Evolutionary conservation across 1,140 invertebrate genomes (phyloP).

Genomic region (Acromyrmex echinatior): DNA sequence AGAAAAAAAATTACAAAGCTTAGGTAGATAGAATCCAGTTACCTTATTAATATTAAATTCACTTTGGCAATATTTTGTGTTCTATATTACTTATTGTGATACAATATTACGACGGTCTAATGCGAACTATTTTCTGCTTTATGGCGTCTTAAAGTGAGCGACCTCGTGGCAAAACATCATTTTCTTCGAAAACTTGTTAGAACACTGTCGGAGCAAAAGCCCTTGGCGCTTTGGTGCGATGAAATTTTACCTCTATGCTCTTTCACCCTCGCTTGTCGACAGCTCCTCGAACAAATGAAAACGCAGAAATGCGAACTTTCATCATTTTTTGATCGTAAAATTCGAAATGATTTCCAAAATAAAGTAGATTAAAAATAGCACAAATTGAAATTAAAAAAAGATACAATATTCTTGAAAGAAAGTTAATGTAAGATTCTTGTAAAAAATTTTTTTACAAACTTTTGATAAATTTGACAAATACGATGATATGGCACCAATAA

Average conservation of each 20-base stretch:
- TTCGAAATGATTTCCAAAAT: neutral
- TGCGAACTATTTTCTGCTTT: constrained; percentile 68
- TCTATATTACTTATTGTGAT: constrained; percentile 31
- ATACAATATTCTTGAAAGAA: neutral
- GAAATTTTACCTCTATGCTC: constrained; percentile 71
- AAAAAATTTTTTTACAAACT: neutral
- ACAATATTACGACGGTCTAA: constrained; percentile 39
- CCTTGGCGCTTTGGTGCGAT: constrained; percentile 62
- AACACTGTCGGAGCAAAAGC: constrained; percentile 72
- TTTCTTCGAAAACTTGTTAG: constrained; percentile 73
- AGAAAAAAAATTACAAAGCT: no score
- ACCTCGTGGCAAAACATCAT: constrained; percentile 67
- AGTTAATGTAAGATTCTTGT: neutral
- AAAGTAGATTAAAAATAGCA: neutral
- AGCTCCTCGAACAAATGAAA: constrained; percentile 16
- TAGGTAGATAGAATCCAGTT: no score
- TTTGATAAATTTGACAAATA: neutral
- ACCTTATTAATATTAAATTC: constrained; percentile 28
- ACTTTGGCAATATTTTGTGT: constrained; percentile 58
- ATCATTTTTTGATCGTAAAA: constrained; percentile 16
- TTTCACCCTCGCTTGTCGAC: constrained; percentile 26
- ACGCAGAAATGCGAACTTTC: neutral
- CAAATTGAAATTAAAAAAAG: neutral
- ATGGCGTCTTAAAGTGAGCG: constrained; percentile 73
- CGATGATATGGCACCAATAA: neutral